These are phyloP conservation scores for Volucella inanis DNA, from an alignment of 2,888 invertebrate species.

Conservation along the genomic window DNA sequence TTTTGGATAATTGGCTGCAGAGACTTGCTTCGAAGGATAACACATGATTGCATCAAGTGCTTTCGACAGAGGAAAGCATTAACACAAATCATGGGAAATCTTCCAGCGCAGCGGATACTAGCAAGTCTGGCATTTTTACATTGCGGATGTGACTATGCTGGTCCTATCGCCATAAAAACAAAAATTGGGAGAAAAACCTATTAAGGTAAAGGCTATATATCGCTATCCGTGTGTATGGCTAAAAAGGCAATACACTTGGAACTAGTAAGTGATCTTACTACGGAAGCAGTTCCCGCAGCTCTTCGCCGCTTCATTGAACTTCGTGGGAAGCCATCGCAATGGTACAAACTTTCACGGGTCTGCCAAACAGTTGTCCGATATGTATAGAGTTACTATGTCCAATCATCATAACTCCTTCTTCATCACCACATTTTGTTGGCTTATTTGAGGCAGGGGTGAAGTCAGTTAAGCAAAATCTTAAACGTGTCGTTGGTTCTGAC, in stretches of 20 bases:
- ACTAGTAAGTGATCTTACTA: constrained; percentile 3
- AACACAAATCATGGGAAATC: constrained; percentile 14
- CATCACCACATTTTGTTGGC: too few relatives aligned
- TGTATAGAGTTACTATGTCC: too few relatives aligned
- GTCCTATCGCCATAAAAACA: too few relatives aligned
- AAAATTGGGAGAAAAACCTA: neutral
- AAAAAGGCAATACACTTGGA: constrained; percentile 1
- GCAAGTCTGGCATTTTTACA: too few relatives aligned
- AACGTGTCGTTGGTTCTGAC: too few relatives aligned
- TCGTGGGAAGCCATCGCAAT: neutral
- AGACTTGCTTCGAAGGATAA: neutral
- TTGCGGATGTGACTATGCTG: constrained; percentile 3
- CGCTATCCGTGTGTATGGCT: neutral
- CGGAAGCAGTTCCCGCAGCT: too few relatives aligned
- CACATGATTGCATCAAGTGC: constrained; percentile 3
- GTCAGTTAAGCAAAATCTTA: too few relatives aligned
- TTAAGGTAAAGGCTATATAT: neutral
- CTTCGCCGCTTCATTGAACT: neutral
- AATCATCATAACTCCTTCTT: too few relatives aligned
- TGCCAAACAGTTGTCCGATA: too few relatives aligned
- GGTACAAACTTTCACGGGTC: too few relatives aligned
- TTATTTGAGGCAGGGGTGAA: too few relatives aligned
- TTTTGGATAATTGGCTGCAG: too few relatives aligned
- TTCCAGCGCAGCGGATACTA: neutral
- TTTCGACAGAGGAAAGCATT: constrained; percentile 11